Conservation (phyloP, 2,797 vertebrate species). For the Pterois miles region DNA sequence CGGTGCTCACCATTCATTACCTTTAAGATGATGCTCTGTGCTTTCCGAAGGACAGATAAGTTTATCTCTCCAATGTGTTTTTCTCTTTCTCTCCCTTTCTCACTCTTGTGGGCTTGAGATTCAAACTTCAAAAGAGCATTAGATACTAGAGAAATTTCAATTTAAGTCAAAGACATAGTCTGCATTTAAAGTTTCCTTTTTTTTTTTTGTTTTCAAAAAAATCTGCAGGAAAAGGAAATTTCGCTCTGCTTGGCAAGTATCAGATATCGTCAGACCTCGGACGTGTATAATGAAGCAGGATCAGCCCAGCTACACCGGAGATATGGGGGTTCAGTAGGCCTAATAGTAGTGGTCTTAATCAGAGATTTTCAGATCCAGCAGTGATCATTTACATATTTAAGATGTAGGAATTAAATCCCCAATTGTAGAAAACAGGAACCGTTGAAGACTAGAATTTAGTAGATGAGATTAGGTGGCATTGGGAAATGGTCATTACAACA, state of each 20-base stretch:
- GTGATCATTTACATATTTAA: neutral
- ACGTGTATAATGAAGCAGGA: conserved; percentile 15
- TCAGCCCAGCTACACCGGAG: neutral
- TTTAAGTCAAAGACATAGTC: conserved; percentile 27
- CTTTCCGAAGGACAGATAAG: conserved; percentile 55
- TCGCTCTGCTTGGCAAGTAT: conserved; percentile 14
- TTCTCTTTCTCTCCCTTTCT: conserved; percentile 32
- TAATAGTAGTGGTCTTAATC: neutral
- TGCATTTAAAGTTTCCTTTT: conserved; percentile 29
- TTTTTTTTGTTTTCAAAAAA: neutral
- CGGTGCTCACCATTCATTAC: conserved; percentile 53
- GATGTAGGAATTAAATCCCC: neutral
- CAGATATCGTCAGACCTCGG: conserved; percentile 8
- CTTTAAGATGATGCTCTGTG: conserved; percentile 50
- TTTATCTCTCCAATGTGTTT: conserved; percentile 59
- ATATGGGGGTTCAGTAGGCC: neutral
- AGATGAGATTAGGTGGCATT: neutral
- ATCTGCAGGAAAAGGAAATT: conserved; percentile 1
- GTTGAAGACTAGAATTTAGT: neutral
- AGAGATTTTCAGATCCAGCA: neutral
- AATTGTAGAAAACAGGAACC: neutral
- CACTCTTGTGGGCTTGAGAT: conserved; percentile 47
- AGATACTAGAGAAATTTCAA: conserved; percentile 38
- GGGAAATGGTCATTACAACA: neutral
- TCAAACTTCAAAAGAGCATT: conserved; percentile 63